Evolutionary conservation across 30 jellyfish, hydroid and myxozoan species (phyloP).

Genomic region (Phacellophora camtschatica): DNA sequence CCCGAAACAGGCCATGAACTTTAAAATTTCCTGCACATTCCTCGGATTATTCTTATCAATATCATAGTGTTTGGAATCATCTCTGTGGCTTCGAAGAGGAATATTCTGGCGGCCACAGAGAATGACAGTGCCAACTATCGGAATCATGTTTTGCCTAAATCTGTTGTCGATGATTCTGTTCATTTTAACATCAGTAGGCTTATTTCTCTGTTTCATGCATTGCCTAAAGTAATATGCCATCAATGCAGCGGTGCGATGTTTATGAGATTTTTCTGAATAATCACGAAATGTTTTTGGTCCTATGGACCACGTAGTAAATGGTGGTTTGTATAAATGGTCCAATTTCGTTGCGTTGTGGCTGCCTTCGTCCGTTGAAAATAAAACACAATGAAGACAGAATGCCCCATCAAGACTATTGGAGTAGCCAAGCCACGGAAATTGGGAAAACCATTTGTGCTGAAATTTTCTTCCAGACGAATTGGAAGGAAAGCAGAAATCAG

Average conservation of each 20-base stretch:
- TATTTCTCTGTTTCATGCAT: background rate
- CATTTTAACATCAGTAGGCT: background rate
- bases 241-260: conserved; percentile 3
- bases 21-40: conserved; percentile 3
- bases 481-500: background rate
- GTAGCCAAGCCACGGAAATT: conserved; percentile 21
- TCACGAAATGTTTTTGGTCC: background rate
- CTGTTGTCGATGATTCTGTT: background rate
- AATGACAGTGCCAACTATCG: conserved; percentile 25
- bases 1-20: background rate
- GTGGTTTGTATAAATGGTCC: conserved; percentile 8
- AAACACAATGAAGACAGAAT: background rate
- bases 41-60: conserved; percentile 13
- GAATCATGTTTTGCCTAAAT: background rate
- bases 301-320: conserved; percentile 1
- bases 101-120: conserved; percentile 39
- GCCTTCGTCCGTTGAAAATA: conserved; percentile 9
- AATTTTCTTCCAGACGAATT: background rate
- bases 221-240: background rate
- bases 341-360: background rate
- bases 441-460: background rate
- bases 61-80: conserved; percentile 4
- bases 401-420: conserved; percentile 21
- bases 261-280: background rate
- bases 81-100: conserved; percentile 35